Conservation (phyloP, 2,113 vertebrate species). For the Oryzias melastigma region DNA sequence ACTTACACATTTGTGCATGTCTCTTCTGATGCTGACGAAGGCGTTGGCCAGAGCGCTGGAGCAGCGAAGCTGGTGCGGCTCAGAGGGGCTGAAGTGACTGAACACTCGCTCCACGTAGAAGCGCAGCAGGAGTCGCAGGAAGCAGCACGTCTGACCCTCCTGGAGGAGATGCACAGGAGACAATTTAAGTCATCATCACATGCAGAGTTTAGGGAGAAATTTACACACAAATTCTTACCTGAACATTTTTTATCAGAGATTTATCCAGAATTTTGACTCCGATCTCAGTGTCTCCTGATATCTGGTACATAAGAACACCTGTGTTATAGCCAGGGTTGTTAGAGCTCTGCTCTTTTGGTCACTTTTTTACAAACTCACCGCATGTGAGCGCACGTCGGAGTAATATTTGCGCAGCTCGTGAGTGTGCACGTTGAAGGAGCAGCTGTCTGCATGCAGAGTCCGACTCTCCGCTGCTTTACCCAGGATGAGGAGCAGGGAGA, state of each 20-base stretch:
- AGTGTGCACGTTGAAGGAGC: conserved; percentile 67
- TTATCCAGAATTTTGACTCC: conserved; percentile 62
- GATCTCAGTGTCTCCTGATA: conserved; percentile 59
- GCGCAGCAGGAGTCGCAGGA: conserved; percentile 79
- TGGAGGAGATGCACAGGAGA: conserved; percentile 37
- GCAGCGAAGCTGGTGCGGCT: conserved; percentile 62
- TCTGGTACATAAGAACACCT: conserved; percentile 35
- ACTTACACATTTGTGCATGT: conserved; percentile 83
- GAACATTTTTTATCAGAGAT: conserved; percentile 50
- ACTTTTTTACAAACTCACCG: conserved; percentile 55
- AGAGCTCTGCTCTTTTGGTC: not conserved
- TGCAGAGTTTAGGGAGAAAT: not conserved
- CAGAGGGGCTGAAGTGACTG: conserved; percentile 71
- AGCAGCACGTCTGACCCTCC: conserved; percentile 84
- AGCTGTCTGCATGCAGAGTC: conserved; percentile 58
- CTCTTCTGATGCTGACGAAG: conserved; percentile 80
- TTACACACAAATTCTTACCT: conserved; percentile 54
- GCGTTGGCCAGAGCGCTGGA: conserved; percentile 83
- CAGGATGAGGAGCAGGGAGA: conserved; percentile 47
- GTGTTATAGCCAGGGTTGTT: not conserved
- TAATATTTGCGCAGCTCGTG: conserved; percentile 71
- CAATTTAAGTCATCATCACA: not conserved
- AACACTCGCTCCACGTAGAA: conserved; percentile 92
- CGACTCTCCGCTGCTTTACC: conserved; percentile 16
- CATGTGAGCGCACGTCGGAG: conserved; percentile 51